Evolutionary conservation across 2,888 invertebrate species (phyloP), one percentile per base, ranked within the genome.

Genomic region (Masnerella sp.): DNA sequence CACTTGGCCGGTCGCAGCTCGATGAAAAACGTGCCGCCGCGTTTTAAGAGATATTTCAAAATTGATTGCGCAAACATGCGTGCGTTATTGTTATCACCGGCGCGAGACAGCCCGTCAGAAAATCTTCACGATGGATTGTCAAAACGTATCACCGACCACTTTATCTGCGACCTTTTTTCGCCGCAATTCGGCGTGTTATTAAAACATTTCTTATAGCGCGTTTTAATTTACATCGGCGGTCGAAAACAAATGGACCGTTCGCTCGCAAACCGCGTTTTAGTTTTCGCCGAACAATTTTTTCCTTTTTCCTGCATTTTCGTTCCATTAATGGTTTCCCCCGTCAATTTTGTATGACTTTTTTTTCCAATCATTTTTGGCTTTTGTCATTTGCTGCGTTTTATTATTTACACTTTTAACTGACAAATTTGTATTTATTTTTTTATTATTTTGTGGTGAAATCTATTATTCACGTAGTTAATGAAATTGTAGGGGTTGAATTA

Each of bases 51-150:
- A 40, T 56, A 32, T 56, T 56, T 42, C 18, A 30, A 56, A 56
- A 56, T 56, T 42, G 42, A 56, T 56, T 42, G 32, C 56, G 42
- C 30, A 7, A 56, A 42, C 40, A 40, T 42, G 56, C 32, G 17
- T 54, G 38, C 28, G 11, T 54, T 54, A 51, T 15, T 51, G 25
- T 25, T 54, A 54, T 54, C 40, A 40, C 28, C 25, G 38, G 17
- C 11, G 28, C 28, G 14, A 25, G 38, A 28, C 40, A 54, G 28
- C 17, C 40, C 28, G 52, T 54, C 40, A 40, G 38, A 54, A 38
- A 54, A 40, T 54, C 17, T 54, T 54, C 40, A 5, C 8, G 2
- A 28, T 25, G 14, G 25, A 17, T 28, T 40, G 52, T 38, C 52
- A 36, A 36, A 51, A 36, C 52, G 25, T 22, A 36, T 22, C 34